phyloP scores from a whole-genome alignment of 2,888 invertebrate genomes.

The Drosophila ustulata region DNA sequence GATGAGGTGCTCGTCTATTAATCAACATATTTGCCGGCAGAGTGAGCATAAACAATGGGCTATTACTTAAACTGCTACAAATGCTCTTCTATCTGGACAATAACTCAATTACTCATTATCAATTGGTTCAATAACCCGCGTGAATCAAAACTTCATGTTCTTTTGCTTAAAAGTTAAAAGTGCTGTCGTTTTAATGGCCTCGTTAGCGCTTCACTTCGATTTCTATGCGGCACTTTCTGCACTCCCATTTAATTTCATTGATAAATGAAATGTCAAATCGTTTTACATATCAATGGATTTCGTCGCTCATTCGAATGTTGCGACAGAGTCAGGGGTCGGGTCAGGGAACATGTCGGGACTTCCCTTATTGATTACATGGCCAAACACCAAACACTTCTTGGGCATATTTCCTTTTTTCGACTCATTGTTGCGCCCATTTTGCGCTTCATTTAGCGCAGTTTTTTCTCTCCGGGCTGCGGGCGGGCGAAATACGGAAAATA shows the following conservation, averaged over 20 bases:
- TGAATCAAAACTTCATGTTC: neutral
- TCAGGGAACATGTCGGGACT: constrained; percentile 20
- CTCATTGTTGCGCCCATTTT: constrained; percentile 68
- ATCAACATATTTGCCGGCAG: neutral
- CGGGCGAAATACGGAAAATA: constrained; percentile 50
- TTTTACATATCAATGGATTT: constrained; percentile 76
- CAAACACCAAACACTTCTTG: constrained; percentile 42
- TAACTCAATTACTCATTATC: constrained; percentile 1
- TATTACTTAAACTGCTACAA: neutral
- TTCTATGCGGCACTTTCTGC: constrained; percentile 18
- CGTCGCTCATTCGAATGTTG: constrained; percentile 49
- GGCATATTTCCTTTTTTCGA: constrained; percentile 53
- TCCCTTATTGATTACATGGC: constrained; percentile 66
- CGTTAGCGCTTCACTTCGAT: constrained; percentile 19
- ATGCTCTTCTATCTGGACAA: neutral
- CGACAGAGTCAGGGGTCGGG: neutral
- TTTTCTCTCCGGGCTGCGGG: constrained; percentile 4
- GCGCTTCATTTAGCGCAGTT: constrained; percentile 68
- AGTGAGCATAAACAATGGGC: neutral
- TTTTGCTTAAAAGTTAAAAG: constrained; percentile 4
- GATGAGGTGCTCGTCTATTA: neutral
- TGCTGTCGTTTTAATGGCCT: constrained; percentile 33
- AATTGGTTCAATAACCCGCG: neutral
- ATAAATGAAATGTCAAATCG: constrained; percentile 76
- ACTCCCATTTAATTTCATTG: constrained; percentile 73